These are phyloP conservation scores for Sus scrofa DNA, from an alignment of 2,113 vertebrate species.

Conservation along the genomic window T2T-Sscrofa CM000816.6:38474501-38475000, in stretches of 20 bases:
- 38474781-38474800: not conserved
- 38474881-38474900: not conserved
- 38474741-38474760: not conserved
- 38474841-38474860: constrained; percentile 36
- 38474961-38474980: not conserved
- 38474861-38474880: not conserved
- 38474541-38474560: not conserved
- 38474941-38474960: constrained; percentile 5
- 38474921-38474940: not conserved
- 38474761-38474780: not conserved
- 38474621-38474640: not conserved
- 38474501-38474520: not conserved
- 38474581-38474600: not conserved
- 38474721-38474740: not conserved
- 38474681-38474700: not conserved
- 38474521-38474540: constrained; percentile 32
- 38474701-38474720: not conserved
- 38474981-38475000: not conserved
- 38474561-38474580: not conserved
- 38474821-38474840: not conserved
- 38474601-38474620: not conserved
- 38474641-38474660: not conserved
- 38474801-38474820: not conserved
- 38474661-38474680: not conserved
- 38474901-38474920: not conserved